Conservation (phyloP, 2,113 vertebrate genomes). For the Sturnus vulgaris region DNA sequence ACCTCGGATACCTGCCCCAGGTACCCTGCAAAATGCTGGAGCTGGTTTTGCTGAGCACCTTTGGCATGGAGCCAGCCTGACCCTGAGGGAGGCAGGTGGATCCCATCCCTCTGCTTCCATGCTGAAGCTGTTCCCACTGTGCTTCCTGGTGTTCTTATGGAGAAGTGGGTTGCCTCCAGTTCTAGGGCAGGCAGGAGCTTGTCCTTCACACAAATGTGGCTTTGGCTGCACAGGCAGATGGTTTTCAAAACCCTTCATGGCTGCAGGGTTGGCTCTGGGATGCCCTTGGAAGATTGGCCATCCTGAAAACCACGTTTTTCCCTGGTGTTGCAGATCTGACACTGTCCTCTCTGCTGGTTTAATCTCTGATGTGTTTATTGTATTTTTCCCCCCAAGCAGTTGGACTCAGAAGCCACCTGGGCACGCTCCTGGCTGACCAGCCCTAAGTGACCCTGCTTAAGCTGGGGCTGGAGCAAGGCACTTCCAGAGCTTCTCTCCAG, state of each 20-base stretch:
- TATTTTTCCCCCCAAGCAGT: accelerated
- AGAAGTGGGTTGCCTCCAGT: too few species aligned
- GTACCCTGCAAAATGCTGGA: not conserved
- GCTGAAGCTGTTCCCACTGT: not conserved
- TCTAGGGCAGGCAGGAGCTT: not conserved
- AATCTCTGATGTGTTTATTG: accelerated
- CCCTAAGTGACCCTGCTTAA: not conserved
- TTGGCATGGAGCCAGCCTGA: accelerated
- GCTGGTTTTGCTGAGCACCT: not conserved
- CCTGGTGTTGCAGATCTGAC: not conserved
- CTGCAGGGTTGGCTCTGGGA: not conserved
- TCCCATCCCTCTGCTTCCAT: not conserved
- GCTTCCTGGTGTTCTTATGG: not conserved
- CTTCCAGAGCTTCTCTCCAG: not conserved
- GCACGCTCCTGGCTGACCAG: accelerated
- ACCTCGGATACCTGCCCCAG: not conserved
- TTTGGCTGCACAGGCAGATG: not conserved
- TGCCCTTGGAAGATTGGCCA: not conserved
- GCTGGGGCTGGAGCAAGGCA: not conserved
- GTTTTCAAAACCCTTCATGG: not conserved
- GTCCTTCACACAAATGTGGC: accelerated
- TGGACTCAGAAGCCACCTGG: not conserved
- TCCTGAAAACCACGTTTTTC: not conserved
- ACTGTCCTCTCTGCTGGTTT: not conserved
- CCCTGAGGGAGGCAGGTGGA: not conserved